Evolutionary conservation across 2,888 invertebrate species (phyloP).

Genomic region (Lepidocyrtoides sp.): DNA sequence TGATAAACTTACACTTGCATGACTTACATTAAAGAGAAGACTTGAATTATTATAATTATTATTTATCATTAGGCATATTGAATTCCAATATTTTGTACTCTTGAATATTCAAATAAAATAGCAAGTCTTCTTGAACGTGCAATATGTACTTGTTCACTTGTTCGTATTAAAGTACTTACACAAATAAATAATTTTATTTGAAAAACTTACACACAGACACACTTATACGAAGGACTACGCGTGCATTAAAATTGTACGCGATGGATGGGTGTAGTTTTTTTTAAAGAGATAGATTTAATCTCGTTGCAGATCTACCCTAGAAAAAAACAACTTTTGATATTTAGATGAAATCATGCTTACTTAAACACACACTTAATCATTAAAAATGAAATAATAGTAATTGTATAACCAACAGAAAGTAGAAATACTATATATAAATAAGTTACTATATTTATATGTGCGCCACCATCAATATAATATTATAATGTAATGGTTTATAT

Average conservation of each 20-base stretch:
- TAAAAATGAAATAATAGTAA: slow-evolving; percentile 23
- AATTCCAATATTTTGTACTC: neutral
- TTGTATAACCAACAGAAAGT: neutral
- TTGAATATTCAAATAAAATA: neutral
- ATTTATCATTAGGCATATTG: neutral
- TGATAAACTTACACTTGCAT: neutral
- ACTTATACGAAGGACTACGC: no score
- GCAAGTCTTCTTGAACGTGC: neutral
- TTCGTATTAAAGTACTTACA: no score
- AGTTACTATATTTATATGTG: neutral
- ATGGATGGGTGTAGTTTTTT: slow-evolving; percentile 38
- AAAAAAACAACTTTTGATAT: slow-evolving; percentile 7
- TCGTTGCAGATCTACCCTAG: slow-evolving; percentile 22
- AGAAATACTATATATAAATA: slow-evolving; percentile 30
- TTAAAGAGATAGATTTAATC: slow-evolving; percentile 7
- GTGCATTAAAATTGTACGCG: neutral
- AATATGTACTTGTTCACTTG: neutral
- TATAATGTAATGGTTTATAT: neutral
- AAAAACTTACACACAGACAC: neutral
- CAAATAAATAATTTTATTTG: neutral
- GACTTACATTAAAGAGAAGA: neutral
- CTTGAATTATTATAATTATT: neutral
- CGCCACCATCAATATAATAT: neutral
- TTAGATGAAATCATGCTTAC: slow-evolving; percentile 34
- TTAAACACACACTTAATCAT: slow-evolving; percentile 23